Evolutionary conservation across 2,888 invertebrate species (phyloP).

Genomic region (Mesorhabditis belari): DNA sequence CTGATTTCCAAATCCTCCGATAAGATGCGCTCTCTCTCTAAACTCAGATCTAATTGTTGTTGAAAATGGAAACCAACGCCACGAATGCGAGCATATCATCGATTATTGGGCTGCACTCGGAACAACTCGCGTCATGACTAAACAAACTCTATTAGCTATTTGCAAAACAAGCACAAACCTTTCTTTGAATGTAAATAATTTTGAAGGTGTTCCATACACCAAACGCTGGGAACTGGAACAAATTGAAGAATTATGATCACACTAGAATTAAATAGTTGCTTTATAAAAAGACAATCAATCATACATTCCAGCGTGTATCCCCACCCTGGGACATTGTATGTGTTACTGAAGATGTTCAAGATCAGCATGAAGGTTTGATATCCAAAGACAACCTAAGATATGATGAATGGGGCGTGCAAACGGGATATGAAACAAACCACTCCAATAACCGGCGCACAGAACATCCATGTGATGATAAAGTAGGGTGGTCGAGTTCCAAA

Average conservation of each 20-base stretch:
- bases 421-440: background rate
- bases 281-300: background rate
- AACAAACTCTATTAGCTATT: background rate
- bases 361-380: background rate
- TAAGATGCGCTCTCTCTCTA: too few species aligned
- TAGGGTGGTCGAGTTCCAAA: background rate
- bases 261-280: background rate
- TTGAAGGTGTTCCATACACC: background rate
- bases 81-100: background rate
- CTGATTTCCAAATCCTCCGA: too few species aligned
- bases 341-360: background rate
- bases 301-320: background rate
- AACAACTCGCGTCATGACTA: background rate
- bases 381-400: background rate
- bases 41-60: too few species aligned
- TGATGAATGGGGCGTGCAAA: too few species aligned
- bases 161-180: background rate
- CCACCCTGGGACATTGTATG: background rate
- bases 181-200: background rate
- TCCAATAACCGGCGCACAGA: background rate
- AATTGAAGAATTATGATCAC: too few species aligned
- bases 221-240: background rate
- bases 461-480: background rate
- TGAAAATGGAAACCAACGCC: too few species aligned
- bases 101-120: background rate